A percentile compares a stretch with the other conserved stretches of the same genome.
Conservation (phyloP, 2,888 invertebrate species). For the Caenorhabditis angaria region DNA sequence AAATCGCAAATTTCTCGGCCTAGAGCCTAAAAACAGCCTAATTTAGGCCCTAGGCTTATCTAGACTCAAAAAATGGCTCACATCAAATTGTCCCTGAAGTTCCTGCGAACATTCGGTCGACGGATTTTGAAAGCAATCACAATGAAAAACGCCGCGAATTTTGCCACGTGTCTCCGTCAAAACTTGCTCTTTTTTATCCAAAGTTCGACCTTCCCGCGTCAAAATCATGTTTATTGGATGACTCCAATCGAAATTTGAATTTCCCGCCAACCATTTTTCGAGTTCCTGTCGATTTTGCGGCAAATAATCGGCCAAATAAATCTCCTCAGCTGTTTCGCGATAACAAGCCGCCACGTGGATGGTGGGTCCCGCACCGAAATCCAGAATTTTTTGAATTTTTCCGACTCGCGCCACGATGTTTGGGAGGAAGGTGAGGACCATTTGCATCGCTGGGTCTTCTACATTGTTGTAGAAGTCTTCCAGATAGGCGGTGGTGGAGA, state of each 20-base stretch:
- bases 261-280: slow-evolving; percentile 52
- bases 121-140: slow-evolving; percentile 63
- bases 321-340: slow-evolving; percentile 60
- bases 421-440: slow-evolving; percentile 69
- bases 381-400: slow-evolving; percentile 42
- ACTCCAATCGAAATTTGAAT: slow-evolving; percentile 62
- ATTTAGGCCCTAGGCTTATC: no score
- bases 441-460: slow-evolving; percentile 70
- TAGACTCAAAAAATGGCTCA: no score
- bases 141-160: slow-evolving; percentile 62
- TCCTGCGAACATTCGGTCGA: slow-evolving; percentile 53
- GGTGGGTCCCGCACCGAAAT: slow-evolving; percentile 66
- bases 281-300: slow-evolving; percentile 67
- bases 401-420: slow-evolving; percentile 63
- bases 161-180: slow-evolving; percentile 55
- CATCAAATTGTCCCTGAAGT: slow-evolving; percentile 56
- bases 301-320: slow-evolving; percentile 69
- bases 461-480: slow-evolving; percentile 66
- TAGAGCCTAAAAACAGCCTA: no score
- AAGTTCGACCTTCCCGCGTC: slow-evolving; percentile 54
- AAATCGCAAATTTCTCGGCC: no score
- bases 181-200: slow-evolving; percentile 43
- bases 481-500: slow-evolving; percentile 62
- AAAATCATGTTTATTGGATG: slow-evolving; percentile 48
- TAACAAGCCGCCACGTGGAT: slow-evolving; percentile 69